Conservation (phyloP, 2,797 vertebrate species). For the Podarcis lilfordi region DNA sequence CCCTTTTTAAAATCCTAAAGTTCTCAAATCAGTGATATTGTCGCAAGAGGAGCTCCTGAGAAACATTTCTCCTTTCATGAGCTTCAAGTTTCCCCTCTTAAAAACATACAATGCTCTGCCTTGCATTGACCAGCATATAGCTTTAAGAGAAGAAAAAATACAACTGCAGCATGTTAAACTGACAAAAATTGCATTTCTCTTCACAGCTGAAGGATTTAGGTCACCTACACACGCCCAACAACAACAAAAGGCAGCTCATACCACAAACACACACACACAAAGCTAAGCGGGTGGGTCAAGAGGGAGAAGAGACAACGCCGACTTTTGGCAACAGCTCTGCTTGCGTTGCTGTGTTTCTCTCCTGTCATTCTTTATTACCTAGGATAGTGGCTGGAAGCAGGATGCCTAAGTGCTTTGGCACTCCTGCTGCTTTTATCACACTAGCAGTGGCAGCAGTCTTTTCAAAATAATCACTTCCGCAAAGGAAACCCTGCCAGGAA, state of each 20-base stretch:
- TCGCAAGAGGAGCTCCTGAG: background rate
- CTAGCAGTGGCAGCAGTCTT: conserved; percentile 33
- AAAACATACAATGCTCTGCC: conserved; percentile 10
- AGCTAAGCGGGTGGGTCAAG: background rate
- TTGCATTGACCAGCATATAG: conserved; percentile 19
- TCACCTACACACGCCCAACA: background rate
- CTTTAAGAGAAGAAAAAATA: background rate
- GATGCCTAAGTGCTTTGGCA: conserved; percentile 22
- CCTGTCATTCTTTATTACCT: conserved; percentile 42
- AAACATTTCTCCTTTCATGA: conserved; percentile 17
- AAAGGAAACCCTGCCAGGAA: conserved; percentile 27
- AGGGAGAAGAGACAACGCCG: background rate
- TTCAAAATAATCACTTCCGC: conserved; percentile 45
- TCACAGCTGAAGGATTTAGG: conserved; percentile 24
- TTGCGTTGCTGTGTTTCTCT: conserved; percentile 25
- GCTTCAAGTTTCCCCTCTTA: background rate
- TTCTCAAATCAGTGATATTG: background rate
- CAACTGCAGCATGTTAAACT: conserved; percentile 1
- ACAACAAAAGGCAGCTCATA: background rate
- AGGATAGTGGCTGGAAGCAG: conserved; percentile 36
- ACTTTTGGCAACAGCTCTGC: conserved; percentile 13
- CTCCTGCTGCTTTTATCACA: conserved; percentile 41
- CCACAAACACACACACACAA: background rate
- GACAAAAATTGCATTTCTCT: background rate
- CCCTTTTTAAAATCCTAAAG: background rate